Evolutionary conservation across 2,888 invertebrate species (phyloP).

Genomic region (Melanophora roralis): DNA sequence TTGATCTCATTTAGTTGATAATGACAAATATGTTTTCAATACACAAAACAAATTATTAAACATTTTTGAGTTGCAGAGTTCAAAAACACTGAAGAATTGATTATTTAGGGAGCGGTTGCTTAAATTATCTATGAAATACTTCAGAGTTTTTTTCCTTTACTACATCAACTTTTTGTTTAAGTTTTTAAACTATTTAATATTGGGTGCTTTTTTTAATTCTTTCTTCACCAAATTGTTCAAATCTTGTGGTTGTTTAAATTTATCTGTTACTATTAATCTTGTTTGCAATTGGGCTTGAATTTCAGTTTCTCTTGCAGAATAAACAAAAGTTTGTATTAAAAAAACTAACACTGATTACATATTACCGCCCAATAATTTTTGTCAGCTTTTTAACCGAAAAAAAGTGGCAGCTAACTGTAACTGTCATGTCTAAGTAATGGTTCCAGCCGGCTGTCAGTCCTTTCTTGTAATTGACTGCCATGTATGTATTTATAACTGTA

Average conservation of each 20-base stretch:
- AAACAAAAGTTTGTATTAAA: background rate
- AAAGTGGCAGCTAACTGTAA: slow-evolving; percentile 35
- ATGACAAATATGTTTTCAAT: background rate
- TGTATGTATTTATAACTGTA: background rate
- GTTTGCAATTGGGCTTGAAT: slow-evolving; percentile 35
- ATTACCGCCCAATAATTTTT: slow-evolving; percentile 28
- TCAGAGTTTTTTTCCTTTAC: too few species aligned
- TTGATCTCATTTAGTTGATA: slow-evolving; percentile 17
- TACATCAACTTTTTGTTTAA: too few species aligned
- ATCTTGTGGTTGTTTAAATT: slow-evolving; percentile 5
- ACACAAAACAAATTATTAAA: slow-evolving; percentile 21
- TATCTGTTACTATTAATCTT: slow-evolving; percentile 48
- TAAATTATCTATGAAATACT: too few species aligned
- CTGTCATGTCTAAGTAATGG: slow-evolving; percentile 33
- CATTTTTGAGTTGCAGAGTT: slow-evolving; percentile 25
- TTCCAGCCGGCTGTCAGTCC: background rate
- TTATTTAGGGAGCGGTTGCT: slow-evolving; percentile 49
- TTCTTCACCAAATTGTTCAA: background rate
- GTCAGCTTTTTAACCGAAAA: slow-evolving; percentile 1
- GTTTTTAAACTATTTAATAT: background rate
- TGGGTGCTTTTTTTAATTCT: background rate
- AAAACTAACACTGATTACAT: slow-evolving; percentile 39
- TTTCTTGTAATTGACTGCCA: background rate
- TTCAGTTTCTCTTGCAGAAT: background rate
- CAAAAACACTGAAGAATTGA: slow-evolving; percentile 19